A percentile compares a stretch with the other conserved stretches of the same genome.
Evolutionary conservation across 2,888 invertebrate genomes (phyloP).

Genomic region (Eulithis testata): DNA sequence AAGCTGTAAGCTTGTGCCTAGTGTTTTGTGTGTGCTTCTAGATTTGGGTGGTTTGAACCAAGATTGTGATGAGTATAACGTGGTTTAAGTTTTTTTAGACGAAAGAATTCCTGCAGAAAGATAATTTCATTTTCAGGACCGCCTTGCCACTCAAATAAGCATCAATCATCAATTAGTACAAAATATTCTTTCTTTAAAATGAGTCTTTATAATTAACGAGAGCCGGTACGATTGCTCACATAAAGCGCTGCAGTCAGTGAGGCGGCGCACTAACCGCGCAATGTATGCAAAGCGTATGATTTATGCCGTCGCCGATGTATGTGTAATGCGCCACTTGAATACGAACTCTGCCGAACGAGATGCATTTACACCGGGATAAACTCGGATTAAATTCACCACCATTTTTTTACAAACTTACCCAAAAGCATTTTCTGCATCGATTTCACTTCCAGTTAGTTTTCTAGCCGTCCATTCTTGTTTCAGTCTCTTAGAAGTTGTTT

Average conservation of each 20-base stretch:
- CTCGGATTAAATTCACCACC: not conserved
- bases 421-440: no score
- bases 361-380: constrained; percentile 48
- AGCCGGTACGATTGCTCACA: constrained; percentile 17
- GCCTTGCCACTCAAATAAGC: no score
- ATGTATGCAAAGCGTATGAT: constrained; percentile 66
- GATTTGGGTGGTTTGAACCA: not conserved
- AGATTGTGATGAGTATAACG: no score
- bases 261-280: constrained; percentile 37
- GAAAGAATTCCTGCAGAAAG: no score
- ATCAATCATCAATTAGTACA: no score
- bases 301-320: constrained; percentile 62
- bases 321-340: constrained; percentile 60
- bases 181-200: not conserved
- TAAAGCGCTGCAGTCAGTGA: constrained; percentile 14
- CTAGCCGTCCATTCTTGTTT: no score
- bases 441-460: no score
- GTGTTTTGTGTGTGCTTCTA: not conserved
- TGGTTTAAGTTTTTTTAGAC: no score
- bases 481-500: no score
- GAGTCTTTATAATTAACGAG: constrained; percentile 7
- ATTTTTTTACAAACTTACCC: no score
- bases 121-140: no score
- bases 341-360: constrained; percentile 47
- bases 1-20: not conserved